Evolutionary conservation across 2,113 vertebrate genomes (phyloP).

Genomic region (Sapayoa aenigma): DNA sequence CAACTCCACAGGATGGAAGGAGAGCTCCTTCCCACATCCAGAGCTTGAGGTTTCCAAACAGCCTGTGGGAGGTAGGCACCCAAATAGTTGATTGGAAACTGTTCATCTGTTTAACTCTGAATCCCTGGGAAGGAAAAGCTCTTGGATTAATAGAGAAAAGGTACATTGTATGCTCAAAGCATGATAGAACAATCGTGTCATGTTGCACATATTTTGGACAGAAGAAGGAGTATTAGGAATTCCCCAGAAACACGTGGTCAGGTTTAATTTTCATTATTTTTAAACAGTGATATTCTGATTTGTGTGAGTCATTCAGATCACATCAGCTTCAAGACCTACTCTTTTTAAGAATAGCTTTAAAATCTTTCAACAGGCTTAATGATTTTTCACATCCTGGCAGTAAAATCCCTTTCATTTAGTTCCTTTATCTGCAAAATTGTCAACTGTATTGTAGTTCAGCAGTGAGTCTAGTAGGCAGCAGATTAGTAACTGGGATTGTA

Average conservation of each 20-base stretch:
- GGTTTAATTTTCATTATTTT: background rate
- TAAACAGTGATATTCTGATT: background rate
- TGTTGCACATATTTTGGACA: background rate
- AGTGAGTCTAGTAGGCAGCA: background rate
- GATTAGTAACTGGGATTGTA: background rate
- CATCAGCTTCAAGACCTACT: background rate
- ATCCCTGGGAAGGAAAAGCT: background rate
- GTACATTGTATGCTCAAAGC: background rate
- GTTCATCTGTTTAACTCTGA: background rate
- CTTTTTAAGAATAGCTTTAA: background rate
- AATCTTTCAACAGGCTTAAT: background rate
- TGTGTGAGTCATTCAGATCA: background rate
- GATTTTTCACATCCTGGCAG: background rate
- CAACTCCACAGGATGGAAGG: background rate
- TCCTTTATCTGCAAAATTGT: background rate
- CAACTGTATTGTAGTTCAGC: background rate
- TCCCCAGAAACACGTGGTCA: background rate
- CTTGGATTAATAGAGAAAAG: background rate
- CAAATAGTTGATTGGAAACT: background rate
- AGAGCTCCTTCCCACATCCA: background rate
- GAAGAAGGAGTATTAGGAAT: background rate
- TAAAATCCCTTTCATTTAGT: background rate
- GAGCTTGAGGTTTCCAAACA: background rate
- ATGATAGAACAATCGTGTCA: background rate
- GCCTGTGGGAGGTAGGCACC: background rate